Evolutionary conservation across 2,797 vertebrate genomes (phyloP), one percentile per base, ranked within the genome.

Genomic region (Varecia variegata): DNA sequence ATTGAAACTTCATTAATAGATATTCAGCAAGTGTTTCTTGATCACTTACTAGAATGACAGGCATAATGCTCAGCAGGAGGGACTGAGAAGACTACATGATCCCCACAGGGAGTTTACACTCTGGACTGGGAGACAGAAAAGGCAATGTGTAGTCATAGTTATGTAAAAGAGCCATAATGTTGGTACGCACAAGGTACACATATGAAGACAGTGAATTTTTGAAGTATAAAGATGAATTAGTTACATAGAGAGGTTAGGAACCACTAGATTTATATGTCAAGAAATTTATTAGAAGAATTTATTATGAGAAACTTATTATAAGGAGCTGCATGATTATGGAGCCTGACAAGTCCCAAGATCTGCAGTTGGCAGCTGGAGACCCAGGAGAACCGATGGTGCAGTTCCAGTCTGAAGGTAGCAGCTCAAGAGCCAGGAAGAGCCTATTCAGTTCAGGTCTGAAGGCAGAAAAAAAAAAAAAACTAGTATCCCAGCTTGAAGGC

Each of bases 181-280:
- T 50, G 25, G 3, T 54, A 0, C 73, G 0, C 27, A 82, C 90
- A 94, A 71, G 17, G 0, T 70, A 13, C 58, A 20, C 14, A 79
- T 23, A 45, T 45, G 43, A 85, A 85, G 77, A 82, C n/a, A 90
- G 45, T 71, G 12, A 86, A 9, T 60, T n/a, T 94, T 52, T 83
- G 52, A 95, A 67, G n/a, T 80, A 65, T 77, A 67, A 96, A 92
- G 82, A 67, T 95, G 32, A 92, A 30, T 95, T 67, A 38, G 56
- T 83, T 90, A 30, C 8, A 74, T 13, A 40, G 30, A 96, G 30
- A 14, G 15, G 93, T 87, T 54, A 88, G 50, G 58, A 85, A 88
- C 40, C 27, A 83, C 45, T n/a, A 90, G 9, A 84, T 56, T 38
- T 56, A 27, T 27, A 79, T 56, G 50, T 54, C 38, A 79, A 38